Evolutionary conservation across 2,888 invertebrate genomes (phyloP).

Genomic region (Agrotis ipsilon): DNA sequence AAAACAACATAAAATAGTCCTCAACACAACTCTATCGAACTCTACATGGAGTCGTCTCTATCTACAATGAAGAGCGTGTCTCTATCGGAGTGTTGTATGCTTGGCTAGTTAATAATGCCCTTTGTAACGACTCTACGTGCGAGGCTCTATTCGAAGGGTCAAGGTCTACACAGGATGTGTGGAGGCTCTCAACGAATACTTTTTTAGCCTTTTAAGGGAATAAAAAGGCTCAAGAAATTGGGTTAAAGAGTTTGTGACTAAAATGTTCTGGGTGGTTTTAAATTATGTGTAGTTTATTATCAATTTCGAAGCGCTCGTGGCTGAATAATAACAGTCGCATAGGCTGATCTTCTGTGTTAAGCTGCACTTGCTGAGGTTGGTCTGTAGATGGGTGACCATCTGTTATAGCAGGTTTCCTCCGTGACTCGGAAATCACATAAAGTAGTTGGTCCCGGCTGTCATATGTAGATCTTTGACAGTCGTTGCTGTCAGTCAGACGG

Average conservation of each 20-base stretch:
- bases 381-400: too few species aligned
- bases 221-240: slow-evolving; percentile 20
- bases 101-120: slow-evolving; percentile 68
- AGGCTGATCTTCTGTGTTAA: too few species aligned
- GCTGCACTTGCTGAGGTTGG: too few species aligned
- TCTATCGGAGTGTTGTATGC: slow-evolving; percentile 52
- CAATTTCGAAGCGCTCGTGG: too few species aligned
- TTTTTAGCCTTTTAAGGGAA: slow-evolving; percentile 11
- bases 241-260: neutral
- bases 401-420: too few species aligned
- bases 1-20: slow-evolving; percentile 1
- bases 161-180: slow-evolving; percentile 64
- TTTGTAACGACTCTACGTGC: slow-evolving; percentile 67
- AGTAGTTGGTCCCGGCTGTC: too few species aligned
- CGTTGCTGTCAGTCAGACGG: too few species aligned
- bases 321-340: too few species aligned
- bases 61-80: slow-evolving; percentile 30
- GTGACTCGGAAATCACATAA: too few species aligned
- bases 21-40: slow-evolving; percentile 9
- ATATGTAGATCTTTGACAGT: too few species aligned
- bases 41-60: slow-evolving; percentile 24
- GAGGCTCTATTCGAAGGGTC: slow-evolving; percentile 59
- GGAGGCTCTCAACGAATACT: slow-evolving; percentile 46
- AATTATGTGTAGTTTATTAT: too few species aligned
- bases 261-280: neutral